Conservation (phyloP, 64 coral and sea anemone species). For the Pocillopora verrucosa region DNA sequence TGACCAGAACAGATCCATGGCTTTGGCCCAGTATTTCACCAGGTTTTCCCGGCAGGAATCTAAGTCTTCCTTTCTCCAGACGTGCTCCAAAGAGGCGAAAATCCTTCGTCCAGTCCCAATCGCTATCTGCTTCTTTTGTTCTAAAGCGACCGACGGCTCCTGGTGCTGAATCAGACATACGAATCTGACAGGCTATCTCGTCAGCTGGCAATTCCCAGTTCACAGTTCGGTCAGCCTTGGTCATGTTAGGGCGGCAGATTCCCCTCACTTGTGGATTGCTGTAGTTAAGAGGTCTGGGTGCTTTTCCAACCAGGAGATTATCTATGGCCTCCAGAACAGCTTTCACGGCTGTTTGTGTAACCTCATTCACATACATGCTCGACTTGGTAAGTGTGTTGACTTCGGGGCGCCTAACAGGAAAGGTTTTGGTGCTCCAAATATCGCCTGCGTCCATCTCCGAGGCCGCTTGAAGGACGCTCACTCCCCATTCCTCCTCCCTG, state of each 20-base stretch:
- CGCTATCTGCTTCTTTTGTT: neutral
- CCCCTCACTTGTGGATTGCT: slow-evolving; percentile 42
- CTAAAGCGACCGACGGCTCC: slow-evolving; percentile 45
- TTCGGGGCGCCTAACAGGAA: slow-evolving; percentile 45
- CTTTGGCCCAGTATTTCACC: slow-evolving; percentile 68
- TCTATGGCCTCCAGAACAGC: slow-evolving; percentile 48
- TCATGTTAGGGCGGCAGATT: slow-evolving; percentile 38
- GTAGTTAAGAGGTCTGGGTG: slow-evolving; percentile 55
- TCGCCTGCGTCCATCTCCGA: slow-evolving; percentile 78
- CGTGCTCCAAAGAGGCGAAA: slow-evolving; percentile 71
- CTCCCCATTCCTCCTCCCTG: slow-evolving; percentile 62
- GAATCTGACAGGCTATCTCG: slow-evolving; percentile 58
- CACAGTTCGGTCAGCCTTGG: slow-evolving; percentile 59
- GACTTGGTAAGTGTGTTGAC: slow-evolving; percentile 79
- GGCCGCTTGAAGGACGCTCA: slow-evolving; percentile 57
- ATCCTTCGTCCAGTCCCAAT: slow-evolving; percentile 21
- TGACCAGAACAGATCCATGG: slow-evolving; percentile 52
- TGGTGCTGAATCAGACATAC: slow-evolving; percentile 80
- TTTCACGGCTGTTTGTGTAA: slow-evolving; percentile 63
- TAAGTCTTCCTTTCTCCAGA: slow-evolving; percentile 43
- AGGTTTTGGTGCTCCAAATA: slow-evolving; percentile 68
- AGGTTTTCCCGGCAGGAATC: slow-evolving; percentile 15
- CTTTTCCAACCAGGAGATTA: slow-evolving; percentile 10
- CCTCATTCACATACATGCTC: slow-evolving; percentile 76
- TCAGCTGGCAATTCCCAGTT: slow-evolving; percentile 71